These are phyloP conservation scores for Arion vulgaris DNA, from an alignment of 1,140 invertebrate genomes.

Conservation along the genomic window DNA sequence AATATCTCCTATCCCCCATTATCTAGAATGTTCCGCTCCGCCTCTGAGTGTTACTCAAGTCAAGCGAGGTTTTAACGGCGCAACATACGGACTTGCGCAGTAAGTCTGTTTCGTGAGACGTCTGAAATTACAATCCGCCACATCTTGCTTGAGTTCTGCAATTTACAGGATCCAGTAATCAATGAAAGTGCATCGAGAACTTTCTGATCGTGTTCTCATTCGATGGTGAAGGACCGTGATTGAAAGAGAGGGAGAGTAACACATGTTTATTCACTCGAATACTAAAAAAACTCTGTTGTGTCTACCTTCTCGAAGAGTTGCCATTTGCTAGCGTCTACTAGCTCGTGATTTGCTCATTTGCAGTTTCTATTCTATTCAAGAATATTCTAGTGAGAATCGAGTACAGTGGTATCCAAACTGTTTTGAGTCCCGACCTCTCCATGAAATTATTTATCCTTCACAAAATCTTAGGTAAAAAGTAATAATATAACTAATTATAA, in stretches of 20 bases:
- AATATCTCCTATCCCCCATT: not conserved
- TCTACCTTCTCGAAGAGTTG: too few species aligned
- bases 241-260: not conserved
- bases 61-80: not conserved
- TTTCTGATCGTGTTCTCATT: not conserved
- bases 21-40: not conserved
- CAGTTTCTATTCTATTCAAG: too few species aligned
- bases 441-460: too few species aligned
- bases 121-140: not conserved
- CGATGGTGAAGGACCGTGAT: not conserved
- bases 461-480: too few species aligned
- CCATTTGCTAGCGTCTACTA: too few species aligned
- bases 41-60: not conserved
- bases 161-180: not conserved
- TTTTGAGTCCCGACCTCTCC: too few species aligned
- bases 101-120: not conserved
- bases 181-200: slow-evolving; percentile 6
- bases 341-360: too few species aligned
- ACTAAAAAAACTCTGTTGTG: too few species aligned
- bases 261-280: too few species aligned
- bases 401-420: too few species aligned
- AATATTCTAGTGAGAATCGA: too few species aligned
- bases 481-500: too few species aligned
- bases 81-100: not conserved
- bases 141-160: not conserved